Conservation (phyloP, 2,888 invertebrate species). For the Polydrusus cervinus region DNA sequence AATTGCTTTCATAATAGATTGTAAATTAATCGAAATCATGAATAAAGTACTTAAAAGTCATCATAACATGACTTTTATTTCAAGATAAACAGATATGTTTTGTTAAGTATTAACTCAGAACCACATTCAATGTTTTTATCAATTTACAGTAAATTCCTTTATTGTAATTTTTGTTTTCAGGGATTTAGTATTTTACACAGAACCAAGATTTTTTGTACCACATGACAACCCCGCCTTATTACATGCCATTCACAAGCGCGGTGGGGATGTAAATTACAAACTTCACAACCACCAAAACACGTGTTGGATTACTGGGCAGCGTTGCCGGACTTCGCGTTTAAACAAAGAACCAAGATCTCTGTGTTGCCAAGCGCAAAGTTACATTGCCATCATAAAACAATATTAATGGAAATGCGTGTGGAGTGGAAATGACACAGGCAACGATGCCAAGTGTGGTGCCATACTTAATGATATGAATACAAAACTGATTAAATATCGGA, state of each 20-base stretch:
- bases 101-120: no score
- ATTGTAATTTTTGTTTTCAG: neutral
- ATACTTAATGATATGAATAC: neutral
- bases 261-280: constrained; percentile 13
- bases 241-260: constrained; percentile 6
- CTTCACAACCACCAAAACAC: constrained; percentile 29
- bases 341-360: neutral
- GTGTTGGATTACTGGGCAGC: constrained; percentile 14
- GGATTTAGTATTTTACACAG: neutral
- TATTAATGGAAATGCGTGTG: neutral
- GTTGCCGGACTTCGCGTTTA: neutral
- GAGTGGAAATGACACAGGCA: neutral
- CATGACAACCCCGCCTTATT: constrained; percentile 12
- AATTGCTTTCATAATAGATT: no score
- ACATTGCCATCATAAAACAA: neutral
- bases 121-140: no score
- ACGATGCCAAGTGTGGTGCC: neutral
- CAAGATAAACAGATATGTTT: no score
- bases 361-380: constrained; percentile 8
- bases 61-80: no score
- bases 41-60: no score
- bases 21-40: no score
- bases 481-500: neutral
- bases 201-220: neutral
- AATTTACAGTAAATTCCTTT: no score